Conservation (phyloP, 2,888 invertebrate genomes). For the Nymphalis c-album region DNA sequence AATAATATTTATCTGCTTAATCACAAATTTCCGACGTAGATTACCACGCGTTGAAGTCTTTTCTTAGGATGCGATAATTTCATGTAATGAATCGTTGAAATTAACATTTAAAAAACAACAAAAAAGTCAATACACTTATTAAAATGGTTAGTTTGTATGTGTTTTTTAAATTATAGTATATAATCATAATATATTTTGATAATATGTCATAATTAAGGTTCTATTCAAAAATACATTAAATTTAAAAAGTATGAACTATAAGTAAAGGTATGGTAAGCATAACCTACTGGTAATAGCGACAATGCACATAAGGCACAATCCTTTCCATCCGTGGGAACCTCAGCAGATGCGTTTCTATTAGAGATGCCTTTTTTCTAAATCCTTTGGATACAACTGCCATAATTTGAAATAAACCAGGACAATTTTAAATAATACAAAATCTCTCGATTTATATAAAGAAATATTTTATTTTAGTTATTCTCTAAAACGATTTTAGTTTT, state of each 20-base stretch:
- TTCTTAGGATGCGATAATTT: slow-evolving; percentile 37
- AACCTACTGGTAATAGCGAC: slow-evolving; percentile 9
- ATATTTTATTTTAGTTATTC: not conserved
- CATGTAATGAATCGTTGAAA: too few relatives aligned
- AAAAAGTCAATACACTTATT: too few relatives aligned
- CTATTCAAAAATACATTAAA: not conserved
- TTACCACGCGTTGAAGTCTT: slow-evolving; percentile 53
- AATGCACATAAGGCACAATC: slow-evolving; percentile 53
- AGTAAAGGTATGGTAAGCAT: not conserved
- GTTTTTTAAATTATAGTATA: too few relatives aligned
- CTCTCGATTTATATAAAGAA: not conserved
- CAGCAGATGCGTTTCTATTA: slow-evolving; percentile 68
- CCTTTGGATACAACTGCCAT: slow-evolving; percentile 48
- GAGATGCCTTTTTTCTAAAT: slow-evolving; percentile 66
- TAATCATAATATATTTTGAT: too few relatives aligned
- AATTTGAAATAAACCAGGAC: slow-evolving; percentile 25
- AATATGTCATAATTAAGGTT: too few relatives aligned
- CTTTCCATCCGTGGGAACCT: slow-evolving; percentile 75
- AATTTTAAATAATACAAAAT: not conserved
- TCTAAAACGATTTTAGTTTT: not conserved
- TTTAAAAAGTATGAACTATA: not conserved
- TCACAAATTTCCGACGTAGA: not conserved
- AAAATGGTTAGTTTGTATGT: too few relatives aligned
- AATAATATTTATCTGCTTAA: too few relatives aligned
- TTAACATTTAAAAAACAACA: too few relatives aligned